These are phyloP conservation scores for Capitulum mitella DNA, from an alignment of 2,888 invertebrate genomes.

Conservation along the genomic window DNA sequence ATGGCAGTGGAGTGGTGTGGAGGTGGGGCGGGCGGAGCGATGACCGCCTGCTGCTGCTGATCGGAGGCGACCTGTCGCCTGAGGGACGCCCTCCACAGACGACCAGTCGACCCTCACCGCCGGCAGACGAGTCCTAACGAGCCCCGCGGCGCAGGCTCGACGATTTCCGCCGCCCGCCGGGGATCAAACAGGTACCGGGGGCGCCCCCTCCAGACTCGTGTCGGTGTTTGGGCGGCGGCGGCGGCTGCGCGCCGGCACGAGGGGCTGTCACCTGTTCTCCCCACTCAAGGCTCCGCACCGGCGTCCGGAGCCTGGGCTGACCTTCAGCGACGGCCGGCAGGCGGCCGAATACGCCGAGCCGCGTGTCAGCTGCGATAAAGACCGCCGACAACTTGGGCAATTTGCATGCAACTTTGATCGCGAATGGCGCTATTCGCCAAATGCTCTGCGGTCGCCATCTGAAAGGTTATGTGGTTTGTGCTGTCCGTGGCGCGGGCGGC, in stretches of 20 bases:
- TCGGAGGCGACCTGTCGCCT: no score
- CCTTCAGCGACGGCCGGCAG: not conserved
- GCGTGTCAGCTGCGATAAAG: not conserved
- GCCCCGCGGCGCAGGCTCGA: no score
- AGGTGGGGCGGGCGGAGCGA: not conserved
- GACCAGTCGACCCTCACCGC: no score
- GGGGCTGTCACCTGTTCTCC: not conserved
- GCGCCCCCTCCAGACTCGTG: no score
- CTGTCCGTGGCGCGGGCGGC: no score
- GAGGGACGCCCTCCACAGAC: no score
- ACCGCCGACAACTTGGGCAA: not conserved
- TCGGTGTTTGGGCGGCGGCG: not conserved
- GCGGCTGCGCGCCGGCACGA: no score
- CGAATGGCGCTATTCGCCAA: not conserved
- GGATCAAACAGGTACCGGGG: no score
- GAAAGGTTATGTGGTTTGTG: not conserved
- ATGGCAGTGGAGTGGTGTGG: not conserved
- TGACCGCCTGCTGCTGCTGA: no score
- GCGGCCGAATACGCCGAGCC: no score
- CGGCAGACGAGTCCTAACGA: no score
- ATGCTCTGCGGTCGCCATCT: not conserved
- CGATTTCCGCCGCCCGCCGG: no score
- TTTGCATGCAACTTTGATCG: conserved; percentile 7
- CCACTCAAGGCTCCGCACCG: not conserved
- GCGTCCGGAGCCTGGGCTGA: not conserved